These are phyloP conservation scores for Cheirogaleus major DNA, from an alignment of 2,797 vertebrate species.

Conservation along the genomic window DNA sequence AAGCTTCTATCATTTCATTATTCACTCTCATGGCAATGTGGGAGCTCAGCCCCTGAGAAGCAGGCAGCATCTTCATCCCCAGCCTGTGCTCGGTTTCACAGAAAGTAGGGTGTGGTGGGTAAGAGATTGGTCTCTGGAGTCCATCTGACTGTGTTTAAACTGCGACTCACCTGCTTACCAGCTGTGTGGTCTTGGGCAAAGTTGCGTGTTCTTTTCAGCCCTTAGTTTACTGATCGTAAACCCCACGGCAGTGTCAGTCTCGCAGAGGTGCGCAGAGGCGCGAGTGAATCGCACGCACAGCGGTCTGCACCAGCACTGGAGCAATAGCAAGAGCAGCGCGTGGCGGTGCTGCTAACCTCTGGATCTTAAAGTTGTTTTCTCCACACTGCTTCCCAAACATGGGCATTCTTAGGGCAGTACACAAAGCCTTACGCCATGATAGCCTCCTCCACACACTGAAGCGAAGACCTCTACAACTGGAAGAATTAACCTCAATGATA, in stretches of 20 bases:
- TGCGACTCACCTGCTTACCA: not conserved
- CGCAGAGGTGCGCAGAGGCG: not conserved
- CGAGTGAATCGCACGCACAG: too few relatives aligned
- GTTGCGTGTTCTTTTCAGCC: not conserved
- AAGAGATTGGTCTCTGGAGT: not conserved
- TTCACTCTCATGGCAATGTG: not conserved
- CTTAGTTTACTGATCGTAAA: not conserved
- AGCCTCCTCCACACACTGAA: not conserved
- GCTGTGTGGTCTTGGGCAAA: not conserved
- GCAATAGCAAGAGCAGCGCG: not conserved
- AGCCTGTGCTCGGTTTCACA: not conserved
- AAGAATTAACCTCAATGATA: not conserved
- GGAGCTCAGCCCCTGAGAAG: not conserved
- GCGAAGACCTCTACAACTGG: not conserved
- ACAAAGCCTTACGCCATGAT: not conserved
- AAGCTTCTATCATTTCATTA: not conserved
- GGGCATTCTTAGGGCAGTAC: not conserved
- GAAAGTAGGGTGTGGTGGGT: not conserved
- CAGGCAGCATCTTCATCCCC: fast-evolving
- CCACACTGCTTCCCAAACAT: not conserved
- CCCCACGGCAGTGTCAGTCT: not conserved
- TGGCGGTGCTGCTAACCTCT: not conserved
- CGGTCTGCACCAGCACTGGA: not conserved
- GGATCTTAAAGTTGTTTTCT: not conserved
- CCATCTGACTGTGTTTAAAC: not conserved